Percentiles rank a stretch among this genome's conserved stretches.
phyloP scores from a whole-genome alignment of 2,888 invertebrate species.

The Drosophila gaucha region DNA sequence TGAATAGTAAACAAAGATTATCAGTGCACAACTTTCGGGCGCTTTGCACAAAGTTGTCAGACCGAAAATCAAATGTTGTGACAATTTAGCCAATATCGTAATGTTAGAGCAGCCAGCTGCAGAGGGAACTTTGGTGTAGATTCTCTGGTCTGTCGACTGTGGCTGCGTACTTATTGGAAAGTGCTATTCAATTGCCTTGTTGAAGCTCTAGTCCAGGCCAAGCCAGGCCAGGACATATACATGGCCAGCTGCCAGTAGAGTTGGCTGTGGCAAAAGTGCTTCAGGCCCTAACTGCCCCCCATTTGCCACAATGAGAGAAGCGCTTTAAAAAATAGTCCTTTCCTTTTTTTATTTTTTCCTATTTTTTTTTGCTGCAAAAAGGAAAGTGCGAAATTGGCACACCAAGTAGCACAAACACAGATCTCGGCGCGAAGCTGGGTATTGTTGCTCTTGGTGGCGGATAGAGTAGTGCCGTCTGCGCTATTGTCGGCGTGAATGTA shows the following conservation, averaged over 20 bases:
- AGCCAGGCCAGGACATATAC: slow-evolving; percentile 9
- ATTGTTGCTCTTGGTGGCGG: slow-evolving; percentile 16
- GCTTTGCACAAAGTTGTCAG: slow-evolving; percentile 32
- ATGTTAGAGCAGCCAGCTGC: slow-evolving; percentile 43
- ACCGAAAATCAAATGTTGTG: slow-evolving; percentile 54
- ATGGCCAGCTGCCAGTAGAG: slow-evolving; percentile 50
- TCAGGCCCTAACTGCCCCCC: slow-evolving; percentile 24
- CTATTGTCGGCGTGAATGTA: slow-evolving; percentile 27
- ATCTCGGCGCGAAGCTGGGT: slow-evolving; percentile 10
- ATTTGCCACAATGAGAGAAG: slow-evolving; percentile 28
- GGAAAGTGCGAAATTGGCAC: slow-evolving; percentile 68
- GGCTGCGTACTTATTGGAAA: slow-evolving; percentile 60
- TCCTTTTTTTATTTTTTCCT: slow-evolving; percentile 15
- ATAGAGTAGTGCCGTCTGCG: slow-evolving; percentile 1
- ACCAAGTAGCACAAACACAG: slow-evolving; percentile 22
- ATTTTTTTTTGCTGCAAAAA: slow-evolving; percentile 30
- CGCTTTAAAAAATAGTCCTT: slow-evolving; percentile 43
- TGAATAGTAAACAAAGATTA: slow-evolving; percentile 42
- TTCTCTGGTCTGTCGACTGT: slow-evolving; percentile 27
- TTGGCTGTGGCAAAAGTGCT: slow-evolving; percentile 37
- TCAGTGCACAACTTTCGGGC: slow-evolving; percentile 31
- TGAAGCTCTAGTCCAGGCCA: slow-evolving; percentile 29
- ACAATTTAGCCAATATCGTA: slow-evolving; percentile 58
- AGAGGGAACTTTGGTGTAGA: slow-evolving; percentile 25
- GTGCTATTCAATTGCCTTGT: slow-evolving; percentile 67